Evolutionary conservation across 2,113 vertebrate species (phyloP), one percentile per base, ranked within the genome.

Genomic region (Dascyllus trimaculatus): DNA sequence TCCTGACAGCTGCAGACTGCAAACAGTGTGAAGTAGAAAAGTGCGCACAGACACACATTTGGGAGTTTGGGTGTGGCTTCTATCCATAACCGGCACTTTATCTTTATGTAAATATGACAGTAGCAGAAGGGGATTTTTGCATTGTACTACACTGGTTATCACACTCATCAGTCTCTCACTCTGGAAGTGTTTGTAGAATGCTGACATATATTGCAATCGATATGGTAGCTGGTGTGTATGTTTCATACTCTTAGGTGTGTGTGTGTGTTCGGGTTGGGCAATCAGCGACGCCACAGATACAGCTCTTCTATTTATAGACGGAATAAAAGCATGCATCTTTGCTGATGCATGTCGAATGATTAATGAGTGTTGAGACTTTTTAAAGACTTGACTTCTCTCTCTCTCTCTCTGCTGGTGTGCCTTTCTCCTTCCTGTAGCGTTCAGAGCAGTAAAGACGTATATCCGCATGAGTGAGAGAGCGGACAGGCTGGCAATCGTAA

Each of bases 61-160:
- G 13, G n/a, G 40, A 69, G 45, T 49, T 56, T 26, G 70, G 85
- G 83, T 67, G 72, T 32, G 46, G 71, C 46, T 21, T 63, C 10
- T 75, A n/a, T 67, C 40, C 40, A 17, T 22, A 70, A 45, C 49
- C 49, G 56, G 11, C 18, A 62, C 48, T 76, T 73, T 71, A 82
- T 77, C 72, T 75, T 78, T 67, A 75, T 88, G 77, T 69, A 86
- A 88, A 90, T 82, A 76, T 35, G 43, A 85, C 63, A 17, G 81
- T 80, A 75, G 76, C 71, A 68, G 35, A 63, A 79, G 75, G 29
- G 78, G n/a, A 40, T 56, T 52, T 69, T 82, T 68, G 59, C 54
- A 70, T 75, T 18, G 17, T 60, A 26, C 22, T 32, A 26, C 15
- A 4, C 13, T 67, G 11, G 59, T 11, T 22, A 46, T 57, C 38